Evolutionary conservation across 53 echinoderm and acorn worm species (phyloP).

Genomic region (Apostichopus leukothele): DNA sequence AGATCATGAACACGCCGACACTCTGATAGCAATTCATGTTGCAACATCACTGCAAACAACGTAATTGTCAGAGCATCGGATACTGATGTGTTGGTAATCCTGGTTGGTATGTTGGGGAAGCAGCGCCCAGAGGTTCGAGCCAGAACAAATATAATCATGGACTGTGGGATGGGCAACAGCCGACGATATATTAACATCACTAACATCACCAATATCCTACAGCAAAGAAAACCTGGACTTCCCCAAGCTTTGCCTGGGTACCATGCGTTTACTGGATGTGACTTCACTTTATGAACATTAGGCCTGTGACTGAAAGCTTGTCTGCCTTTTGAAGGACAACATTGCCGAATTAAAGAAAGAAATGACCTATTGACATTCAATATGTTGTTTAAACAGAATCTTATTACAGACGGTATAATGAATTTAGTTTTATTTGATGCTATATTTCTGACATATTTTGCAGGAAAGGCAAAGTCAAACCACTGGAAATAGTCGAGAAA

Average conservation of each 20-base stretch:
- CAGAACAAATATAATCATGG: slow-evolving; percentile 52
- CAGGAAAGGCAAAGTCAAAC: slow-evolving; percentile 62
- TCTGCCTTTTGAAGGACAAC: slow-evolving; percentile 60
- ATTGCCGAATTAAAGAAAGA: too few relatives aligned
- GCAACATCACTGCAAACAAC: background rate
- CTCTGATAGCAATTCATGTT: slow-evolving; percentile 60
- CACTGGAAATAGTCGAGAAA: slow-evolving; percentile 49
- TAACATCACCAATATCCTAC: slow-evolving; percentile 48
- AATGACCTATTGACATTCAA: too few relatives aligned
- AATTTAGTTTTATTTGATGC: too few relatives aligned
- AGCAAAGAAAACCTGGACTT: slow-evolving; percentile 47
- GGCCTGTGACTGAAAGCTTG: slow-evolving; percentile 53
- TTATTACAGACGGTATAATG: too few relatives aligned
- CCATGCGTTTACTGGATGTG: slow-evolving; percentile 69
- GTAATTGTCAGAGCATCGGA: slow-evolving; percentile 54
- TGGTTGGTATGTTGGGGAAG: slow-evolving; percentile 49
- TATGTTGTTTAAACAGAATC: too few relatives aligned
- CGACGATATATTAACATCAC: slow-evolving; percentile 59
- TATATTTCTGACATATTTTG: slow-evolving; percentile 39
- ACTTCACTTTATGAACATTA: slow-evolving; percentile 55
- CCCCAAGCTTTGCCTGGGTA: slow-evolving; percentile 54
- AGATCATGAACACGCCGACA: slow-evolving; percentile 69
- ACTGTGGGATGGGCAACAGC: slow-evolving; percentile 60
- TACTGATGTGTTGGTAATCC: slow-evolving; percentile 52
- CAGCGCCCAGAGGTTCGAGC: slow-evolving; percentile 51